phyloP scores from a whole-genome alignment of 2,113 vertebrate species.

The Okapia johnstoni region DNA sequence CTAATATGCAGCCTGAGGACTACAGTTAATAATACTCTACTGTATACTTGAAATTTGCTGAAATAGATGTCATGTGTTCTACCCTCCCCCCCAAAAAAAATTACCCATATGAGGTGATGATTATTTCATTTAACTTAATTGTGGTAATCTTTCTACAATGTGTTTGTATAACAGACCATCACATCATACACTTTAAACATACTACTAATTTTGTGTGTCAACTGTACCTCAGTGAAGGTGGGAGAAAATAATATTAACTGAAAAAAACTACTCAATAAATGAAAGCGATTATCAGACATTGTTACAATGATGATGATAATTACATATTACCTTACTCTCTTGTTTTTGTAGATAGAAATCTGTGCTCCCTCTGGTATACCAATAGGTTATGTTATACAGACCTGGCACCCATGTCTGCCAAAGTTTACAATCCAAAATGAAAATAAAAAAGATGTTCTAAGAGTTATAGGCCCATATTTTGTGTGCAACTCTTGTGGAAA shows the following conservation, averaged over 20 bases:
- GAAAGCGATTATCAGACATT: background rate
- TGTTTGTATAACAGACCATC: background rate
- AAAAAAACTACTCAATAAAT: background rate
- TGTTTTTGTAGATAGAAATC: slow-evolving; percentile 88
- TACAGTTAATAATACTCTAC: background rate
- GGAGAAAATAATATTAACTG: background rate
- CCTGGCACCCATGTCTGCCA: slow-evolving; percentile 90
- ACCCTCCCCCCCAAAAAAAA: too few relatives aligned
- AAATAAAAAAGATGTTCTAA: slow-evolving; percentile 84
- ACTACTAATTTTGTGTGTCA: background rate
- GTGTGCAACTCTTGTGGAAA: slow-evolving; percentile 89
- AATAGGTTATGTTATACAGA: slow-evolving; percentile 89
- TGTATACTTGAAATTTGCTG: background rate
- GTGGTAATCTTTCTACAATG: background rate
- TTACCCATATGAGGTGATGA: background rate
- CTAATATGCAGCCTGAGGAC: background rate
- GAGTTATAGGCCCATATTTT: slow-evolving; percentile 88
- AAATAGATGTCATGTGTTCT: background rate
- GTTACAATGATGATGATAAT: background rate
- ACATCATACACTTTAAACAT: background rate
- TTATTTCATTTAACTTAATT: background rate
- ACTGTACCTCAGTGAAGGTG: background rate
- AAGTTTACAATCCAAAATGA: slow-evolving; percentile 91
- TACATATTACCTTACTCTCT: background rate
- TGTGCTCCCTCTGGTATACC: slow-evolving; percentile 89